phyloP scores from a whole-genome alignment of 2,113 vertebrate genomes.

The Struthio camelus region DNA sequence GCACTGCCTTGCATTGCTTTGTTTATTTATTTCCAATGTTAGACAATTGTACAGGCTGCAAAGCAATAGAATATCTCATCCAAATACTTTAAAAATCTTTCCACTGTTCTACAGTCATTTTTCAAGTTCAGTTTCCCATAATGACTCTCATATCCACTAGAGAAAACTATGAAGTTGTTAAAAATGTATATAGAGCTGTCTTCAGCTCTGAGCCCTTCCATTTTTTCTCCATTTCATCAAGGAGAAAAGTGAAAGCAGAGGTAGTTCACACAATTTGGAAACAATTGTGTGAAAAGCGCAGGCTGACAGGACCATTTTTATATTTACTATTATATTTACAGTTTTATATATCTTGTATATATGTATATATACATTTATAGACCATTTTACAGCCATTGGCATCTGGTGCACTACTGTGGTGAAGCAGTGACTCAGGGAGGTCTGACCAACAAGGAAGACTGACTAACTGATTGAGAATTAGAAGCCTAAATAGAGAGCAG shows the following conservation, averaged over 20 bases:
- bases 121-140: background rate
- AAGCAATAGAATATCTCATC: background rate
- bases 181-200: background rate
- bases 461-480: background rate
- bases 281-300: background rate
- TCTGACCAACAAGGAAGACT: background rate
- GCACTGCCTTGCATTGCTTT: background rate
- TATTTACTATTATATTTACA: background rate
- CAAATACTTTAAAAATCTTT: background rate
- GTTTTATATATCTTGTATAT: background rate
- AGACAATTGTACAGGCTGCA: background rate
- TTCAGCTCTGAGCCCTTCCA: background rate
- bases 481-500: background rate
- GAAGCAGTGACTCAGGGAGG: background rate
- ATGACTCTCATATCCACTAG: background rate
- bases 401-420: background rate
- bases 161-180: background rate
- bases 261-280: background rate
- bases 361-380: background rate
- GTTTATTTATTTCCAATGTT: background rate
- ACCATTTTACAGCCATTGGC: background rate
- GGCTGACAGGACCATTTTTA: background rate
- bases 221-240: background rate
- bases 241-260: background rate
- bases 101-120: background rate